Evolutionary conservation across 1,140 invertebrate species (phyloP), one percentile per base, ranked within the genome.

Genomic region (Pseudachorutes palmiensis): DNA sequence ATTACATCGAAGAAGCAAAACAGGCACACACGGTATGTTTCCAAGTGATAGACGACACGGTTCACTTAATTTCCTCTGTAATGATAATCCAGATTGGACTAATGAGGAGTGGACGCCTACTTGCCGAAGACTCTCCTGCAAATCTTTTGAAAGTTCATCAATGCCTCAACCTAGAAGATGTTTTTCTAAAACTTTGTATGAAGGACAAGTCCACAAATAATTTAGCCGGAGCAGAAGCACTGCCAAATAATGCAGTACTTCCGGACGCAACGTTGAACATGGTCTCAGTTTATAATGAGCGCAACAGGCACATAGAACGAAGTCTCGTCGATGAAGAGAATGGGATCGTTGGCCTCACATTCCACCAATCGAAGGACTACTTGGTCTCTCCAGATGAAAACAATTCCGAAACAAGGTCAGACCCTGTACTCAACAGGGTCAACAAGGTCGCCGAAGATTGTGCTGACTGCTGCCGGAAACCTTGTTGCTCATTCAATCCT

Each of bases 1-100:
- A 95, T 82, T 95, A 94, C 74, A 93, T 94, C 69, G 91, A 94
- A 78, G 92, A 96, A 78, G 92, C 92, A 0, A 80, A 89, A 72
- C 89, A 93, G 80, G 91, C 91, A 41, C 85, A 92, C 77, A 87
- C 86, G 76, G 90, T 92, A 82, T 83, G 81, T 65, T 16, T 33
- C 3, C 12, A 55, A 55, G 51, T 16, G 51, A 24, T 45, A 19
- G 24, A 16, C 24, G 51, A 55, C 51, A 24, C 12, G 9, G 9
- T 55, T 19, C 12, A 55, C 5, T 55, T 12, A 55, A 26, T 26
- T 55, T 19, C 5, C 51, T 19, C 12, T 33, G n/a, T 1, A 41
- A 64, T 63, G 14, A 51, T 48, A 62, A 74, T 78, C 22, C 75
- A 94, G 91, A 94, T 96, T 76, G 94, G 94, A 69, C 80, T 98